Base-by-base conservation (phyloP, 2,797 vertebrate genomes). In the Nasua narica region DNA sequence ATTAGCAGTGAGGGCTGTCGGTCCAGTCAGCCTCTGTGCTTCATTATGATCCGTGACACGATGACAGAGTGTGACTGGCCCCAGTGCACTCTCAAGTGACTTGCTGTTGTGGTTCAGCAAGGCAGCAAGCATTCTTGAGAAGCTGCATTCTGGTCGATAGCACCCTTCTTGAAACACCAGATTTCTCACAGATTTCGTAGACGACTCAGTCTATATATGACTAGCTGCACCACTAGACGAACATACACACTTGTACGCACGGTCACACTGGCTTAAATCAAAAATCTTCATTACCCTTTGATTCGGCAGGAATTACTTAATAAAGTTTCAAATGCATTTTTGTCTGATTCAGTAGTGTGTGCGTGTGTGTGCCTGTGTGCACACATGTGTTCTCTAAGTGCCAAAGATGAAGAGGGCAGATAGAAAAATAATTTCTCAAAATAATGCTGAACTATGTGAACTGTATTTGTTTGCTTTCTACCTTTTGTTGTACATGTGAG, bases 11-110 rank as follows among this genome's bases (percentile, higher is more conserved):
- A 95, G 86, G 27, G 13, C 50, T 96, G 25, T 10, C 54, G 19
- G 1, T 32, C 96, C 83, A 84, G 48, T 91, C 32, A 65, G 21
- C 19, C 58, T 18, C 23, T 81, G n/a, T 81, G 54, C 56, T 97
- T 96, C 84, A 12, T 94, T 97, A 84, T 0, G 2, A 29, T 23
- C 87, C 46, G 3, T 62, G 90, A 97, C 86, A 78, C 50, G 95
- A 94, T 70, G 97, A 87, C 90, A 74, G 21, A 69, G 87, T 67
- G 35, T 46, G 69, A 95, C 96, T 97, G 97, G 82, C 91, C 52
- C 95, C 4, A 2, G 84, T 25, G 50, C 37, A 95, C 96, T 87
- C 48, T 12, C 18, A 90, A 77, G 23, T 62, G 25, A 78, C 70
- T 93, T 7, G 19, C 50, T 60, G 18, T 67, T 93, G 43, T 13